Evolutionary conservation across 2,113 vertebrate genomes (phyloP).

Genomic region (Trichechus manatus): DNA sequence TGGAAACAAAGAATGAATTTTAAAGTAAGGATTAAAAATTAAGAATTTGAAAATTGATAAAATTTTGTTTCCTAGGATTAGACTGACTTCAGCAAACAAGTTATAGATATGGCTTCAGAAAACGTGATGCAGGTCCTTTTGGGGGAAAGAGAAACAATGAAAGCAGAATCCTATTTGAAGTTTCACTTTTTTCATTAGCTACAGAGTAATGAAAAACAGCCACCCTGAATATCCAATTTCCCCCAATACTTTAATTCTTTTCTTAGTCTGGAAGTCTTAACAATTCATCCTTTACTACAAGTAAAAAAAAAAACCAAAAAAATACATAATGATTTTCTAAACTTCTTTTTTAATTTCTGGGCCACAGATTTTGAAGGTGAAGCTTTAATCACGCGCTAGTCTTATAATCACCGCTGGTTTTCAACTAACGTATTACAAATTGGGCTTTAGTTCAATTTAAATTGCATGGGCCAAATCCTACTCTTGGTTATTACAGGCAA

Average conservation of each 20-base stretch:
- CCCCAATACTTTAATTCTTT: constrained; percentile 83
- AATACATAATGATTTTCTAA: constrained; percentile 82
- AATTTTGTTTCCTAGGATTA: constrained; percentile 42
- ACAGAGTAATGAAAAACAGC: constrained; percentile 82
- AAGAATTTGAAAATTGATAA: constrained; percentile 39
- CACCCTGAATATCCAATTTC: constrained; percentile 81
- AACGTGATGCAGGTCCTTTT: constrained; percentile 57
- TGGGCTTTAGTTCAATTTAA: constrained; percentile 81
- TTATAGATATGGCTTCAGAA: constrained; percentile 66
- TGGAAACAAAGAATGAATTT: background rate
- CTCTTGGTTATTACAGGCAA: constrained; percentile 71
- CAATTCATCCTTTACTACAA: constrained; percentile 76
- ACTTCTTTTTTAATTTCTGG: constrained; percentile 74
- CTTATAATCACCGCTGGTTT: constrained; percentile 83
- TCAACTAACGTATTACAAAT: constrained; percentile 83
- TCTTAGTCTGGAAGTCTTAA: constrained; percentile 82
- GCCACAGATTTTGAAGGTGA: constrained; percentile 82
- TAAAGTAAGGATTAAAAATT: constrained; percentile 51
- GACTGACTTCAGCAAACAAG: constrained; percentile 11
- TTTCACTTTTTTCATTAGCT: constrained; percentile 83
- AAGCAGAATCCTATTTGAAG: constrained; percentile 80
- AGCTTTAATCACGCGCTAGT: constrained; percentile 83
- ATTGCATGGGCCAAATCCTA: constrained; percentile 78
- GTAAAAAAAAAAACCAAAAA: constrained; percentile 47
- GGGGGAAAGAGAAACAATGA: constrained; percentile 75